phyloP scores from a whole-genome alignment of 1,140 invertebrate genomes.

The Luehdorfia chinensis region DNA sequence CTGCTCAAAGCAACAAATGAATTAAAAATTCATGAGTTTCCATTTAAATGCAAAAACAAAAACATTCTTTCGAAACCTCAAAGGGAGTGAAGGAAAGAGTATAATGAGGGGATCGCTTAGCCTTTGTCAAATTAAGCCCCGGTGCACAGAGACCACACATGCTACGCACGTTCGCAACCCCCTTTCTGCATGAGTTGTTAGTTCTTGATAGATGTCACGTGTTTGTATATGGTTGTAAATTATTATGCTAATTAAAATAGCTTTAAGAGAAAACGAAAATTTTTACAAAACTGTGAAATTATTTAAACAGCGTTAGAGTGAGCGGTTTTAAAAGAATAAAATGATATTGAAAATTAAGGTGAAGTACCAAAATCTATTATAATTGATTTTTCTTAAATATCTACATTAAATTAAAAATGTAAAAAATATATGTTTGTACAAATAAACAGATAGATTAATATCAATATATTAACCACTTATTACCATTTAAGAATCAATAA shows the following conservation, averaged over 20 bases:
- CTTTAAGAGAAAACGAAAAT: slow-evolving; percentile 1
- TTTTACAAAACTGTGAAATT: no score
- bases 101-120: slow-evolving; percentile 29
- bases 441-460: no score
- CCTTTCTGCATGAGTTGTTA: slow-evolving; percentile 65
- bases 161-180: slow-evolving; percentile 69
- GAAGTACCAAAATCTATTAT: no score
- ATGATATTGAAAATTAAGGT: no score
- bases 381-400: no score
- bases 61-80: slow-evolving; percentile 16
- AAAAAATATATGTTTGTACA: no score
- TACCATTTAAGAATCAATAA: no score
- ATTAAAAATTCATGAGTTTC: neutral
- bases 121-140: slow-evolving; percentile 38
- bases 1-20: slow-evolving; percentile 4
- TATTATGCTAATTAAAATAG: slow-evolving; percentile 7
- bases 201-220: slow-evolving; percentile 61
- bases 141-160: slow-evolving; percentile 35
- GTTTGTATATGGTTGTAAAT: slow-evolving; percentile 40
- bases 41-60: slow-evolving; percentile 15
- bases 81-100: slow-evolving; percentile 7
- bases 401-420: no score
- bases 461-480: no score
- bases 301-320: no score
- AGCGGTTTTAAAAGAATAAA: no score